These are phyloP conservation scores for Parotia lawesii DNA, from an alignment of 2,113 vertebrate genomes.

Conservation along the genomic window DNA sequence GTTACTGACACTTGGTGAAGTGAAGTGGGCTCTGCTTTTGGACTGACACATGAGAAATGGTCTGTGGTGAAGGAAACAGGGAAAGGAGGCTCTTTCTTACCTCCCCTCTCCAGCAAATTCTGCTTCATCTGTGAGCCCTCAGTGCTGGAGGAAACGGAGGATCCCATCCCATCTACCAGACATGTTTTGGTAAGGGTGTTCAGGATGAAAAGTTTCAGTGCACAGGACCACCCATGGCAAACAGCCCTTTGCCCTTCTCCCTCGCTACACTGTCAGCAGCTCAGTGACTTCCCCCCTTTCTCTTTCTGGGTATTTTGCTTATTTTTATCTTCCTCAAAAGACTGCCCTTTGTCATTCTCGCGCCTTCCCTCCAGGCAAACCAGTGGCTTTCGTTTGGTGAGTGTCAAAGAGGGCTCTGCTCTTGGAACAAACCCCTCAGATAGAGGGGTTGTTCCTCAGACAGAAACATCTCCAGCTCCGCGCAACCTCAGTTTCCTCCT, in stretches of 20 bases:
- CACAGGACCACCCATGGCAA: background rate
- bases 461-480: background rate
- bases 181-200: background rate
- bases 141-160: background rate
- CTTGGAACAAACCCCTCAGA: background rate
- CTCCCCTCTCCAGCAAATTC: background rate
- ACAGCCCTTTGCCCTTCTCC: background rate
- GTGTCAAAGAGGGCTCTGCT: background rate
- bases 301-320: background rate
- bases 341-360: background rate
- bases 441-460: background rate
- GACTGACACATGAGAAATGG: background rate
- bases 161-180: fast-evolving
- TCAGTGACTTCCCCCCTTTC: background rate
- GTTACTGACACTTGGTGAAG: fast-evolving
- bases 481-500: background rate
- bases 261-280: background rate
- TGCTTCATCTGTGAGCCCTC: background rate
- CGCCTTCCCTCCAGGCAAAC: background rate
- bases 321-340: background rate
- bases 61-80: background rate
- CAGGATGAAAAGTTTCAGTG: background rate
- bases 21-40: background rate
- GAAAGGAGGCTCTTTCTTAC: background rate
- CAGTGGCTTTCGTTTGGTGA: background rate